phyloP scores from a whole-genome alignment of 2,888 invertebrate genomes.

The Spodoptera exigua region DNA sequence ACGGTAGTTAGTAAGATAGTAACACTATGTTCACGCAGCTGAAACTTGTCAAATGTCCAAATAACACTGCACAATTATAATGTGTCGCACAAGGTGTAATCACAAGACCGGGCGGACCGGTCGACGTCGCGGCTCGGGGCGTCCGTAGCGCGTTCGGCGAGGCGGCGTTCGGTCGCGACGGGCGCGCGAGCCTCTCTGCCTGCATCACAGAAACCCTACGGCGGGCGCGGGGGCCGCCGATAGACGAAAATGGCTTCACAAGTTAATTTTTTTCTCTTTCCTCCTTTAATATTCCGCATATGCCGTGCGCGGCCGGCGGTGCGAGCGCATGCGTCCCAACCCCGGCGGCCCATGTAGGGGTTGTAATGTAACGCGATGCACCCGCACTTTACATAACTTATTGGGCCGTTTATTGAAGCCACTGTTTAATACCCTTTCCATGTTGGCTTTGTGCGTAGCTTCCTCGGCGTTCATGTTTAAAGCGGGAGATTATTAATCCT shows the following conservation, averaged over 20 bases:
- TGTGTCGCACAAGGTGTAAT: conserved; percentile 76
- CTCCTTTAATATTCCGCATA: conserved; percentile 89
- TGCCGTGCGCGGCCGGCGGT: conserved; percentile 85
- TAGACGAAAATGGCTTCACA: conserved; percentile 90
- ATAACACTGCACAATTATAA: conserved; percentile 80
- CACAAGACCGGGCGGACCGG: conserved; percentile 75
- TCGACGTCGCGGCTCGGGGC: conserved; percentile 60
- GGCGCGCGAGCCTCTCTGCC: conserved; percentile 82
- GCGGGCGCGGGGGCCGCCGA: conserved; percentile 84
- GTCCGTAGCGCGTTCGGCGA: conserved; percentile 24
- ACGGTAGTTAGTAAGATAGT: conserved; percentile 40
- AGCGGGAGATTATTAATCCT: conserved; percentile 80
- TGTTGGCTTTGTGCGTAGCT: conserved; percentile 84
- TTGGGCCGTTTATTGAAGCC: conserved; percentile 87
- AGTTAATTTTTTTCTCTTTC: conserved; percentile 90
- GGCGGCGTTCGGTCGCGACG: conserved; percentile 74
- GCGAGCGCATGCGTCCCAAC: conserved; percentile 87
- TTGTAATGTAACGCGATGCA: conserved; percentile 88
- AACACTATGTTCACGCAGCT: conserved; percentile 62
- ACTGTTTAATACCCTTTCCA: conserved; percentile 86
- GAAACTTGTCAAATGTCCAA: conserved; percentile 65
- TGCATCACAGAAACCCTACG: conserved; percentile 79
- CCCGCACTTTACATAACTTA: conserved; percentile 88
- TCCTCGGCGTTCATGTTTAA: conserved; percentile 72
- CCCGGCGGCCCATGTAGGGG: conserved; percentile 77